Base-by-base conservation (phyloP, 2,888 invertebrate genomes). In the Leptopilina myrica region DNA sequence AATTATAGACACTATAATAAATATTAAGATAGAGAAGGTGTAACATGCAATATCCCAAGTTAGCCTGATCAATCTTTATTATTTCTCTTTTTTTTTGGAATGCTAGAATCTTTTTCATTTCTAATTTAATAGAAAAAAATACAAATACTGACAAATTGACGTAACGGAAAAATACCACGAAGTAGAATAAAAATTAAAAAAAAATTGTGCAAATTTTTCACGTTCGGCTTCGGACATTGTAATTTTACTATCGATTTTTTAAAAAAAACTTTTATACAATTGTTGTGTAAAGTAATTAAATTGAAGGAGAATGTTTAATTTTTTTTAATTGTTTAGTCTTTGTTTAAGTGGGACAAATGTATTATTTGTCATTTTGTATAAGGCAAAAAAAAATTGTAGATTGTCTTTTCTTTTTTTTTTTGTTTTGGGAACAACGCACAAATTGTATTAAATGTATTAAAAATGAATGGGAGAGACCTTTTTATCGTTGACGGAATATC, bases 41-140 rank as follows among this genome's bases (percentile, higher is more conserved):
- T 53, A 56, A 73, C 73, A 85, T 85, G 84, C 79, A 81, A 85
- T 87, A 87, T 90, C 90, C 90, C 90, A 90, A 86, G 89, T 90
- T 87, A 89, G 90, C 87, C 88, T 87, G 87, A 87, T 84, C 82
- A 69, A 86, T 84, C 82, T 82, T 81, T 76, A 80, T 83, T 81
- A 80, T 81, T 73, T 49, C 11, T 49, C 49, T 49, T 49, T 49
- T 33, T 33, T 11, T 49, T 81, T 56, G 77, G 33, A 66, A 66
- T 53, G 64, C 33, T 77, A 76, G 49, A 76, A 66, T 64, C 53
- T 77, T 56, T 77, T 77, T 2, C n/a, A 40, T 20, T 33, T 20
- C 7, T 14, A 76, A 76, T 64, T n/a, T 1, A 66, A 43, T 43
- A 43, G 43, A 43, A 43, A 66, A 66, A 26, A 66, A 66, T 26